Base-by-base conservation (phyloP, 2,797 vertebrate genomes). In the Dallia pectoralis region DNA sequence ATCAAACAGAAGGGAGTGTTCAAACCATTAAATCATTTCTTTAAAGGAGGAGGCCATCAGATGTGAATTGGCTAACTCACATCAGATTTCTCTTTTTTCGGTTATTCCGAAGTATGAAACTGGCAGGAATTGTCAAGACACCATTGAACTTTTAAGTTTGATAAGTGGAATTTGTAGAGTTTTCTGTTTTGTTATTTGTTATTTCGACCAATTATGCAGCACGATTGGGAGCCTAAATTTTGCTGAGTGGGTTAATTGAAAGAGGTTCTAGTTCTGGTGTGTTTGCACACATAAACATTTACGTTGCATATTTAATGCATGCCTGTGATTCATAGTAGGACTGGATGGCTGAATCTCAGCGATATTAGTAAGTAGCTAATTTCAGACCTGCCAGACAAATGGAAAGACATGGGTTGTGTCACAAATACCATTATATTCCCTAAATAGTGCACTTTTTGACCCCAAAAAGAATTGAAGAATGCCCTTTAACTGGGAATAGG, bases 1-100 rank as follows among this genome's bases (percentile, higher is more conserved):
- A 90, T 91, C 88, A 89, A 90, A 88, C 85, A 81, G 80, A 81
- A 83, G 86, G 87, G 86, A 89, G 87, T 87, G 87, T 86, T 88
- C 87, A 82, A 77, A 82, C 73, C 16, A 86, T 86, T 88, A 87
- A 90, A 90, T 91, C 87, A 89, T 88, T 87, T 84, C 83, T 85
- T 87, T 85, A 76, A 85, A 30, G 89, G 88, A 87, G 84, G 84
- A 87, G 82, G 82, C 85, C 81, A 83, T 86, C 82, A 82, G 83
- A 76, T 81, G 83, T 76, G 71, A 33, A 73, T 59, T 73, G 81
- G 75, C 81, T 84, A 89, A 67, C 53, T 59, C 53, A 59, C 53
- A 19, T 88, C 83, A 86, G 84, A 80, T 70, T 48, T 30, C 27
- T 48, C 25, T 14, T 47, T 27, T 8, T 69, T 12, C 47, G 65